Conservation (phyloP, 64 coral and sea anemone genomes). For the Acropora tenuis region DNA sequence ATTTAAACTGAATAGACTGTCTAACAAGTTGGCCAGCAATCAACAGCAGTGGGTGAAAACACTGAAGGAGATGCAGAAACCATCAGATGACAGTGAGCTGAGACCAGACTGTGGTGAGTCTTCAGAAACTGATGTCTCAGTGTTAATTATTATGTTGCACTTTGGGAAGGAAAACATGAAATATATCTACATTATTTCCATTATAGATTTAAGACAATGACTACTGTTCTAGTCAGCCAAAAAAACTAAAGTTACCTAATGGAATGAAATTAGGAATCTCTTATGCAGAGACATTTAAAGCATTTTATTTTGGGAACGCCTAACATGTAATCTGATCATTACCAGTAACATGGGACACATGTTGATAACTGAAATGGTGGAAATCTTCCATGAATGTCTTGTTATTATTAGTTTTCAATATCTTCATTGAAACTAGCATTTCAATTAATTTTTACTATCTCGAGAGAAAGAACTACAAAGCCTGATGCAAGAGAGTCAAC, state of each 20-base stretch:
- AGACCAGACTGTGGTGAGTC: neutral
- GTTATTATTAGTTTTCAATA: neutral
- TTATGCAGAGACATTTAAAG: too few relatives aligned
- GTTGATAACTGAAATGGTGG: too few relatives aligned
- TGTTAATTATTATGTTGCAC: neutral
- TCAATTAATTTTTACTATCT: constrained; percentile 1
- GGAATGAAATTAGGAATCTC: too few relatives aligned
- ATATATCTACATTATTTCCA: neutral
- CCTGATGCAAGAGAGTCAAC: neutral
- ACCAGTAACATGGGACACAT: neutral
- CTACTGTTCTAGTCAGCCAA: neutral
- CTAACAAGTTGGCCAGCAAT: neutral
- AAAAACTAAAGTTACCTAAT: neutral
- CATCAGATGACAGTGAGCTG: neutral
- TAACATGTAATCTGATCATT: neutral
- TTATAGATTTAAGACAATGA: neutral
- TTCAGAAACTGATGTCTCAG: neutral
- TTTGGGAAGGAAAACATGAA: neutral
- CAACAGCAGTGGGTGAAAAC: neutral
- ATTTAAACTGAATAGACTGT: neutral
- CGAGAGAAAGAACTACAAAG: neutral
- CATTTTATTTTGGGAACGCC: neutral
- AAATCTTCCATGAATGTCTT: too few relatives aligned
- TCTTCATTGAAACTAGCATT: neutral
- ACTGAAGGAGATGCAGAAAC: neutral